Evolutionary conservation across 2,113 vertebrate species (phyloP).

Genomic region (Pavo muticus): DNA sequence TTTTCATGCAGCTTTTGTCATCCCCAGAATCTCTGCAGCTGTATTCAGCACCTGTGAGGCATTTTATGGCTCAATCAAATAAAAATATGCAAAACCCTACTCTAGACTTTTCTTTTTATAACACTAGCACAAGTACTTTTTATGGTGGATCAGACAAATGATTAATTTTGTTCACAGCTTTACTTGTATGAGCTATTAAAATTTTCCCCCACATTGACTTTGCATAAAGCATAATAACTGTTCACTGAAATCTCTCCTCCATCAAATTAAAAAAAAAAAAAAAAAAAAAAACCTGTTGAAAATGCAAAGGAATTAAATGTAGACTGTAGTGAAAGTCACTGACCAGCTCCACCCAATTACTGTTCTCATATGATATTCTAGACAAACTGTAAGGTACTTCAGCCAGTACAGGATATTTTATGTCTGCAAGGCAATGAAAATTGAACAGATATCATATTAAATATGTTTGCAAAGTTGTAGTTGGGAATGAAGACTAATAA

Average conservation of each 20-base stretch:
- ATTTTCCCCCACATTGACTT: not conserved
- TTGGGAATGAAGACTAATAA: not conserved
- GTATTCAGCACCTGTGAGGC: not conserved
- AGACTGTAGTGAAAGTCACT: not conserved
- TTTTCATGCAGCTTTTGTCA: not conserved
- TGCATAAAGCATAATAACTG: not conserved
- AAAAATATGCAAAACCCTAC: not conserved
- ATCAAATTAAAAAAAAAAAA: not conserved
- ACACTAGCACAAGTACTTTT: not conserved
- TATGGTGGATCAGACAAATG: not conserved
- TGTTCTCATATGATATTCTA: not conserved
- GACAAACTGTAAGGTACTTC: not conserved
- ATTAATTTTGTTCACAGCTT: not conserved
- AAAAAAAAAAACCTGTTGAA: not conserved
- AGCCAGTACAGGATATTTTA: not conserved
- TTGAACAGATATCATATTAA: not conserved
- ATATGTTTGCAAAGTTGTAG: not conserved
- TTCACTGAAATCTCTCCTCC: not conserved
- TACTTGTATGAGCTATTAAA: not conserved
- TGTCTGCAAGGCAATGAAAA: not conserved
- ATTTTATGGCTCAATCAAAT: not conserved
- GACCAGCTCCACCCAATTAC: not conserved
- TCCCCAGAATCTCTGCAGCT: rapidly evolving
- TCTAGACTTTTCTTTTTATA: not conserved
- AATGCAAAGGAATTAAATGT: not conserved